These are phyloP conservation scores for Hedychridium roseum DNA, from an alignment of 2,888 invertebrate species.

Conservation along the genomic window DNA sequence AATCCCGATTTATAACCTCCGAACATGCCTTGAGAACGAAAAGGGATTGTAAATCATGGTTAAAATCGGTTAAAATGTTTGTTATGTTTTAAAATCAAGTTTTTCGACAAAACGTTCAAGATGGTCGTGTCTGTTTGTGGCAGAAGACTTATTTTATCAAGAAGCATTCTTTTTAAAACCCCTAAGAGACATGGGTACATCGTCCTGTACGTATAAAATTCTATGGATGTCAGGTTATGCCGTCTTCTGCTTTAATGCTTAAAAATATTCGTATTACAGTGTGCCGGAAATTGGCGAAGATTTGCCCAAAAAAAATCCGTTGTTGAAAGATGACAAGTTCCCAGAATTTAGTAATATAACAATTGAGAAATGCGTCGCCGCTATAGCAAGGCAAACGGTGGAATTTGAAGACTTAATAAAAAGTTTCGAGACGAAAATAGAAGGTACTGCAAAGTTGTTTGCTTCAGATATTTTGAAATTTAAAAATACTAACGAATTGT, in stretches of 20 bases:
- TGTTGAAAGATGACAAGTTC: slow-evolving; percentile 76
- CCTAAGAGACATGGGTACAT: slow-evolving; percentile 71
- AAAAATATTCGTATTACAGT: too few species aligned
- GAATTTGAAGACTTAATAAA: slow-evolving; percentile 82
- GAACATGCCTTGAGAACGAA: too few species aligned
- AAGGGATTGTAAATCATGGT: not conserved
- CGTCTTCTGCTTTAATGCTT: not conserved
- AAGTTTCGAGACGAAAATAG: slow-evolving; percentile 71
- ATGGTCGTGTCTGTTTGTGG: slow-evolving; percentile 62
- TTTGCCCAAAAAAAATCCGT: slow-evolving; percentile 76
- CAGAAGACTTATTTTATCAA: slow-evolving; percentile 51
- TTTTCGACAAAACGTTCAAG: not conserved
- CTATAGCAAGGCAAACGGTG: slow-evolving; percentile 82
- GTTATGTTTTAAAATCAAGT: not conserved
- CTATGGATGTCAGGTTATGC: not conserved
- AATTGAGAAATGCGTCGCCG: slow-evolving; percentile 84
- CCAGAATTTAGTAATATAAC: slow-evolving; percentile 84
- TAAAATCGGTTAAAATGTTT: not conserved
- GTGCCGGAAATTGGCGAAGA: slow-evolving; percentile 87
- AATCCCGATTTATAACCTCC: too few species aligned
- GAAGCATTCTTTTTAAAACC: slow-evolving; percentile 48
- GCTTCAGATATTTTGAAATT: not conserved
- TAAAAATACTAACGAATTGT: not conserved
- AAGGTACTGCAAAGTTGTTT: slow-evolving; percentile 48
- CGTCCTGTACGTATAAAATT: slow-evolving; percentile 75